Evolutionary conservation across 2,113 vertebrate species (phyloP).

Genomic region (Hydrolagus affinis): DNA sequence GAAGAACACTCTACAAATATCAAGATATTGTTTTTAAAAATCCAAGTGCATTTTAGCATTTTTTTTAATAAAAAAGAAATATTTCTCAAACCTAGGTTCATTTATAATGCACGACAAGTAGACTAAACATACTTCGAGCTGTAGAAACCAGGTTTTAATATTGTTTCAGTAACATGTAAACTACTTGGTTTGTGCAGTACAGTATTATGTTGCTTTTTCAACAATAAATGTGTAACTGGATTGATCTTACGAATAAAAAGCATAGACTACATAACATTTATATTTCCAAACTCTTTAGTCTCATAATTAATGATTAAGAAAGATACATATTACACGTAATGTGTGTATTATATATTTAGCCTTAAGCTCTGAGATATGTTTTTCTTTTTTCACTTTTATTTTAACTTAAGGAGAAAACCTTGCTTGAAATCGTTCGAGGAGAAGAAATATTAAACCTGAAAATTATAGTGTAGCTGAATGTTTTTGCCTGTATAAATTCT

Average conservation of each 20-base stretch:
- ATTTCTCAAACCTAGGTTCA: neutral
- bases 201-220: neutral
- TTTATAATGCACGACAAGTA: slow-evolving; percentile 3
- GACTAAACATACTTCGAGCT: neutral
- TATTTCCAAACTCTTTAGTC: neutral
- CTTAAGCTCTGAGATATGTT: neutral
- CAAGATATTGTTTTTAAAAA: neutral
- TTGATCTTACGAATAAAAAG: neutral
- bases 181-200: neutral
- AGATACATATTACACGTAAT: neutral
- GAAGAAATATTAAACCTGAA: too few species aligned
- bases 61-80: neutral
- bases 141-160: neutral
- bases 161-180: neutral
- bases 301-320: neutral
- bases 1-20: too few species aligned
- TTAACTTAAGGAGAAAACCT: too few species aligned
- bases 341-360: neutral
- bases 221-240: neutral
- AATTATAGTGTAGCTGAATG: too few species aligned
- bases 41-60: neutral
- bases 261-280: neutral
- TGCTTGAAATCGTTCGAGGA: too few species aligned
- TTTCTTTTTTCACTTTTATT: neutral
- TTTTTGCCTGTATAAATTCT: too few species aligned